Evolutionary conservation across 1,140 invertebrate genomes (phyloP), one percentile per base, ranked within the genome.

Genomic region (Drosophila kohkoa): DNA sequence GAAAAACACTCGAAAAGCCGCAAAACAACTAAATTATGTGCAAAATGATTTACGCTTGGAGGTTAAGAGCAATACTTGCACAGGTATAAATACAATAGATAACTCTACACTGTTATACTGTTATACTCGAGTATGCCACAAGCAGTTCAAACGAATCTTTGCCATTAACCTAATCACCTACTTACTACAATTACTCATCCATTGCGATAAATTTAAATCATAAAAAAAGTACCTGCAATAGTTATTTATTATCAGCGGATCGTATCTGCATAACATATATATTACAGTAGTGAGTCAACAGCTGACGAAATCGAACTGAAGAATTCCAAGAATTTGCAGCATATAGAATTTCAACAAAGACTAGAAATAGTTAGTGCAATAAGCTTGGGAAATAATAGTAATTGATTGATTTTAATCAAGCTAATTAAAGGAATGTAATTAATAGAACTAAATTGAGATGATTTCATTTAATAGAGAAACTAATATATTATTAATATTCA

Each of bases 21-120:
- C 58, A 69, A 35, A 65, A 76, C 60, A 65, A 72, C 55, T 76
- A 45, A 75, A 75, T 75, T 70, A 70, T 63, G 66, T 38, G 57
- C 66, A 63, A 75, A 63, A 60, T 59, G 10, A 62, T 68, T 67
- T 30, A 48, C 30, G 32, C 13, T 25, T 62, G 58, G 57, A 74
- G 71, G 71, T 74, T 74, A 62, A 74, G 51, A 52, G 51, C 51
- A 52, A 30, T 11, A 13, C 51, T 32, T 52, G n/a, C 20, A 25
- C 10, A 46, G 25, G 45, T 66, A 66, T 55, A 35, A 57, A 66
- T 66, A 54, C 20, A 54, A 20, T 25, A 38, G 35, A 38, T 38
- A 38, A 38, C 8, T 10, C 35, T 0, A 2, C 8, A 10, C 35
- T 25, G 20, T 25, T 25, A 25, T 25, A 25, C 20, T 25, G 20